phyloP scores from a whole-genome alignment of 2,888 invertebrate genomes.

The Microctonus hyperodae region DNA sequence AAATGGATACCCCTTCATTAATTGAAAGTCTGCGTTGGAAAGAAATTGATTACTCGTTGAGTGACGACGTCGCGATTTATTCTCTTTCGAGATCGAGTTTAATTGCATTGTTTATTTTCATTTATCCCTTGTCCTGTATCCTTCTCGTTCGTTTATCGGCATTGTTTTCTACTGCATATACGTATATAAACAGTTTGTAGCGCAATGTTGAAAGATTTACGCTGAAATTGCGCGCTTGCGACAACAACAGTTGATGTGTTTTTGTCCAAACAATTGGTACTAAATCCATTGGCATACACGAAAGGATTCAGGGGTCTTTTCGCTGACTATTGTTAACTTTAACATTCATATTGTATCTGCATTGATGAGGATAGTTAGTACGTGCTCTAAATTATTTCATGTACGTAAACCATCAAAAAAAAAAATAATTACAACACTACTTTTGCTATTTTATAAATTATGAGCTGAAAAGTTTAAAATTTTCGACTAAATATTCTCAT shows the following conservation, averaged over 20 bases:
- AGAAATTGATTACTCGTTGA: slow-evolving; percentile 26
- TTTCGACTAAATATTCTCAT: not conserved
- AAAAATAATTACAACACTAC: not conserved
- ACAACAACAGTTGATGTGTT: slow-evolving; percentile 3
- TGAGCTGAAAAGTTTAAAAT: not conserved
- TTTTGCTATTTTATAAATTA: not conserved
- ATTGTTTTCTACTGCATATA: slow-evolving; percentile 12
- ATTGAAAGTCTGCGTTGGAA: slow-evolving; percentile 25
- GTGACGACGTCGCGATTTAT: slow-evolving; percentile 12
- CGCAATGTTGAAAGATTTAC: slow-evolving; percentile 2
- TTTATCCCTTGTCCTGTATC: slow-evolving; percentile 1
- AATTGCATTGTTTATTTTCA: slow-evolving; percentile 16
- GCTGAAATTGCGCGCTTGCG: slow-evolving; percentile 4
- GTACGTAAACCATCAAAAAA: not conserved
- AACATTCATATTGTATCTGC: not conserved
- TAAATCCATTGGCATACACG: not conserved
- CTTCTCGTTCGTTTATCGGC: slow-evolving; percentile 19
- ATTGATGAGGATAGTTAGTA: not conserved
- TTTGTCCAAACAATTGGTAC: not conserved
- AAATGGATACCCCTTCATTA: slow-evolving; percentile 23
- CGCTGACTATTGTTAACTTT: not conserved
- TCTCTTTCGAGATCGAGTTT: slow-evolving; percentile 18
- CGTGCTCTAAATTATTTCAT: not conserved
- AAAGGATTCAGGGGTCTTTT: not conserved
- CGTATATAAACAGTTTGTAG: not conserved